A percentile compares a stretch with the other conserved stretches of the same genome.
Evolutionary conservation across 2,797 vertebrate genomes (phyloP).

Genomic region (Heterohyrax brucei): DNA sequence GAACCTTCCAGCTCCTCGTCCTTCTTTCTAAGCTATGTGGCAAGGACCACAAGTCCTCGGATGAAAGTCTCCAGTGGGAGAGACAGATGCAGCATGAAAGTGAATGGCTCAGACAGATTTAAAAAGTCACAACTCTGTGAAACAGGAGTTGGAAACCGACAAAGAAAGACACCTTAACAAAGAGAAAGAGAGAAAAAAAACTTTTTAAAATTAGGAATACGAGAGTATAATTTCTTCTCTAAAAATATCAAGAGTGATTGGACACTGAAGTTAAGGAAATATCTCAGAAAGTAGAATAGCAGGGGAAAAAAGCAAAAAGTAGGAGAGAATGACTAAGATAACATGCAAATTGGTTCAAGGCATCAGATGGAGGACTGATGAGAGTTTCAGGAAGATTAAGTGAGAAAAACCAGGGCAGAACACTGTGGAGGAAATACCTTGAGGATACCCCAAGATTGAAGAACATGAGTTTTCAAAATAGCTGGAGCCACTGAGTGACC

Average conservation of each 20-base stretch:
- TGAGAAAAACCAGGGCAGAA: not conserved
- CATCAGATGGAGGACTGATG: not conserved
- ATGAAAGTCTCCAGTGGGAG: not conserved
- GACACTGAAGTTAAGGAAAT: not conserved
- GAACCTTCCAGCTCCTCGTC: not conserved
- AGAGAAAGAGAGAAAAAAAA: no score
- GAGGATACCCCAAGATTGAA: accelerated
- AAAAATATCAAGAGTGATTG: not conserved
- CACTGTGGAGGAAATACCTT: not conserved
- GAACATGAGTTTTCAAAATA: not conserved
- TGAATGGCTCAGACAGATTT: not conserved
- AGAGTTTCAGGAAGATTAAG: not conserved
- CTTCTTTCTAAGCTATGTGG: not conserved
- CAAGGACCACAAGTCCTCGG: accelerated
- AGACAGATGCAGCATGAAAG: accelerated
- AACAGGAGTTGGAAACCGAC: not conserved
- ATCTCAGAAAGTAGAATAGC: not conserved
- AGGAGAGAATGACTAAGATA: not conserved
- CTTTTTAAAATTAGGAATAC: not conserved
- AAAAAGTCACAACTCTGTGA: not conserved
- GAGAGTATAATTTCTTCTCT: not conserved
- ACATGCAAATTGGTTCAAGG: no score
- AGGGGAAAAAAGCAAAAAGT: not conserved
- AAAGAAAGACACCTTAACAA: not conserved
- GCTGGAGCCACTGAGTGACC: not conserved